Evolutionary conservation across 2,797 vertebrate species (phyloP).

Genomic region (Danionella dracula): DNA sequence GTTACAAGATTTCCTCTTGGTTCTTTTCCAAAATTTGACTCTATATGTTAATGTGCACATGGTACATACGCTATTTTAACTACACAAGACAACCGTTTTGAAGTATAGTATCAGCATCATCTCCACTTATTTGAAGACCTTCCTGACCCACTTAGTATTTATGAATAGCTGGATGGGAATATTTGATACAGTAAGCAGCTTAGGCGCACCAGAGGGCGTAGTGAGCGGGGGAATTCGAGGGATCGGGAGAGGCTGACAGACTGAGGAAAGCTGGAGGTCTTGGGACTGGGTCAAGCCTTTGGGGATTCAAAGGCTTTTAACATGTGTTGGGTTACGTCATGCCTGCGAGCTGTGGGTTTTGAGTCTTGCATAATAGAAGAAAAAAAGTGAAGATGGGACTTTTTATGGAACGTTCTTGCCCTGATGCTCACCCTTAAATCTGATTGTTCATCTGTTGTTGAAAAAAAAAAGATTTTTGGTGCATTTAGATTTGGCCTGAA

Average conservation of each 20-base stretch:
- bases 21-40: too few relatives aligned
- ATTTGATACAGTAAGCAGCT: conserved; percentile 7
- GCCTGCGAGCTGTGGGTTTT: conserved; percentile 14
- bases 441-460: conserved; percentile 15
- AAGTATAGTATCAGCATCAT: neutral
- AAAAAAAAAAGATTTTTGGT: neutral
- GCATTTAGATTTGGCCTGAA: neutral
- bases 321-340: conserved; percentile 37
- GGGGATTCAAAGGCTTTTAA: conserved; percentile 34
- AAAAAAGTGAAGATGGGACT: conserved; percentile 2
- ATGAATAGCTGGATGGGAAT: conserved; percentile 26
- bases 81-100: too few relatives aligned
- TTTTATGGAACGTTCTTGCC: neutral
- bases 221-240: neutral
- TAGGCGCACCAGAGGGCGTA: neutral
- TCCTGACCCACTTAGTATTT: conserved; percentile 23
- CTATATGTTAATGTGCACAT: too few relatives aligned
- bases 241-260: conserved; percentile 12
- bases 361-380: conserved; percentile 32
- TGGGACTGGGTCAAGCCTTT: conserved; percentile 17
- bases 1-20: too few relatives aligned
- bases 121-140: neutral
- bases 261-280: neutral
- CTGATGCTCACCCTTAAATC: conserved; percentile 34
- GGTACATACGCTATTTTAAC: too few relatives aligned